Evolutionary conservation across 64 coral and sea anemone species (phyloP).

Genomic region (Trachythela sp.): DNA sequence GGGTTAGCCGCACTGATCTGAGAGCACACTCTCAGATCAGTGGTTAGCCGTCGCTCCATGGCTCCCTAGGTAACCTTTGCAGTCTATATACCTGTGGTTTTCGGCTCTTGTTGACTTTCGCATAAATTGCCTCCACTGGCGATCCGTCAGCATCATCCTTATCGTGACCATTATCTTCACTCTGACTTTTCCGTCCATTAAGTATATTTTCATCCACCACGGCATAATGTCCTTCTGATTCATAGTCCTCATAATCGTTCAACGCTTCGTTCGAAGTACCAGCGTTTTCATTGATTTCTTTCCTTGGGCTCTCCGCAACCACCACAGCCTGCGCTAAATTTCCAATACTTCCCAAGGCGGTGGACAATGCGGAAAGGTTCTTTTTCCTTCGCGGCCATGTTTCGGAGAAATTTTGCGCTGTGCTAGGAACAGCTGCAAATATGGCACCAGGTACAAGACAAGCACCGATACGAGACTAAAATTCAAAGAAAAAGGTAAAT

Average conservation of each 20-base stretch:
- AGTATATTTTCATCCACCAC: not conserved
- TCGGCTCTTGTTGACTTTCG: not conserved
- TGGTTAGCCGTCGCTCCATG: no score
- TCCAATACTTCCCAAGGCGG: not conserved
- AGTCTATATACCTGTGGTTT: not conserved
- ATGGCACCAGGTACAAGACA: not conserved
- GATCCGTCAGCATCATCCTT: not conserved
- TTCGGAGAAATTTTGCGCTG: not conserved
- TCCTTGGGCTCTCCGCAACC: not conserved
- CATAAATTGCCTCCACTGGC: conserved; percentile 4
- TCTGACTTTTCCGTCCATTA: not conserved
- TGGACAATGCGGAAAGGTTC: not conserved
- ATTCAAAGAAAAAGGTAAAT: not conserved
- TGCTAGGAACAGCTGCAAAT: conserved; percentile 1
- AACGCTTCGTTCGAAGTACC: not conserved
- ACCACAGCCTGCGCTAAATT: conserved; percentile 12
- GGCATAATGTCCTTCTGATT: not conserved
- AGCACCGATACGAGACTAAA: not conserved
- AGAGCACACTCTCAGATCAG: no score
- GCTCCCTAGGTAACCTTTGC: no score
- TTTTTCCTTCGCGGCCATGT: conserved; percentile 1
- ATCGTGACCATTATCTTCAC: not conserved
- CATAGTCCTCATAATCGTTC: not conserved
- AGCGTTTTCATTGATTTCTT: not conserved
- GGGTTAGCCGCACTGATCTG: no score